Evolutionary conservation across 2,888 invertebrate species (phyloP).

Genomic region (Penaeus monodon): DNA sequence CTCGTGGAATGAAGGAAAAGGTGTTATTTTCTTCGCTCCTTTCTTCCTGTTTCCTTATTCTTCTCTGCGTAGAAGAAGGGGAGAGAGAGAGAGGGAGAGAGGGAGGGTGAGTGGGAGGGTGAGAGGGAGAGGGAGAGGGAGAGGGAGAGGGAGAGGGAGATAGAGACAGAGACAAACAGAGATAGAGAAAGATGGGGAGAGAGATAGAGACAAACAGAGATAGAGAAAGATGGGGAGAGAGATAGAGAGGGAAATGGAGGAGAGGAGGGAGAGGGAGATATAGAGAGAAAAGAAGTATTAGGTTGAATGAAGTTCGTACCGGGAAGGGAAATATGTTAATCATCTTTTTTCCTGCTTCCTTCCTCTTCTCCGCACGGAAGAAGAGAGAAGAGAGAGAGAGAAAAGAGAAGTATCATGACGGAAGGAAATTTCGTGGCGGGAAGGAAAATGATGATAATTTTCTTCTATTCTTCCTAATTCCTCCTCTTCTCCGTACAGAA

Average conservation of each 20-base stretch:
- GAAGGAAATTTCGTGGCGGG: too few relatives aligned
- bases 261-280: neutral
- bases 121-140: neutral
- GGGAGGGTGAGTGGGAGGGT: neutral
- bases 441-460: too few relatives aligned
- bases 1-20: too few relatives aligned
- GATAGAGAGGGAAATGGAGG: neutral
- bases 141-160: neutral
- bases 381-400: neutral
- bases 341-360: neutral
- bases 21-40: too few relatives aligned
- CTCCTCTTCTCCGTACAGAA: too few relatives aligned
- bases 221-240: neutral
- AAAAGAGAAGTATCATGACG: neutral
- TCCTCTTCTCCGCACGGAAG: neutral
- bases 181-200: neutral
- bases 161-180: neutral
- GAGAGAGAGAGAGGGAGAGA: neutral
- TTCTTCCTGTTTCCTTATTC: neutral
- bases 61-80: neutral
- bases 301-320: neutral
- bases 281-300: neutral
- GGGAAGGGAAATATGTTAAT: too few relatives aligned
- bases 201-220: neutral
- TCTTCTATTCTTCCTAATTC: too few relatives aligned